phyloP scores from a whole-genome alignment of 30 jellyfish, hydroid and myxozoan genomes.

The Pelagia noctiluca region DNA sequence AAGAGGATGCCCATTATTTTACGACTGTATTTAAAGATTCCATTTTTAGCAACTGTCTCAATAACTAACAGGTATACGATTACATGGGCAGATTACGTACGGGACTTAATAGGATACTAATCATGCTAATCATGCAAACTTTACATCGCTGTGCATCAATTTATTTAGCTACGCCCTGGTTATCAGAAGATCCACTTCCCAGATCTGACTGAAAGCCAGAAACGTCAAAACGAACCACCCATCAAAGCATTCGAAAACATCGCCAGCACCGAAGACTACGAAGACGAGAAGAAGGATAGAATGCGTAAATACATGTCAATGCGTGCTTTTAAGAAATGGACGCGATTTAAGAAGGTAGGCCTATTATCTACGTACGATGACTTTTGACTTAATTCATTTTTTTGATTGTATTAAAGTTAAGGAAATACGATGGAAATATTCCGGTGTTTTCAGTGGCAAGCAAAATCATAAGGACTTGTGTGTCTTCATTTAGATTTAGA shows the following conservation, averaged over 20 bases:
- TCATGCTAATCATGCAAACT: neutral
- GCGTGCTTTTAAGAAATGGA: constrained; percentile 66
- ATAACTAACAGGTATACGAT: neutral
- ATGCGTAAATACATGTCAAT: constrained; percentile 41
- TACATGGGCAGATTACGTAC: too few species aligned
- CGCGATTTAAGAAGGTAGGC: constrained; percentile 50
- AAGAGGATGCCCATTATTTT: too few species aligned
- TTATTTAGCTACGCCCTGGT: constrained; percentile 69
- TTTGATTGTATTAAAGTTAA: too few species aligned
- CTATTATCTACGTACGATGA: too few species aligned
- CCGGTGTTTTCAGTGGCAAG: too few species aligned
- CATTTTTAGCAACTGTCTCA: neutral
- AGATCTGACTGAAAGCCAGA: constrained; percentile 12
- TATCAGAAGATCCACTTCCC: constrained; percentile 59
- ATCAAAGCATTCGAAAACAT: neutral
- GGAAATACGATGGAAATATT: too few species aligned
- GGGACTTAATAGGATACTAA: neutral
- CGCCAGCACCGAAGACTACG: neutral
- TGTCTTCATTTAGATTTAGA: too few species aligned
- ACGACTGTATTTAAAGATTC: too few species aligned
- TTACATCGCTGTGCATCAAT: too few species aligned
- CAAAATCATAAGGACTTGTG: too few species aligned
- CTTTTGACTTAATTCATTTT: too few species aligned
- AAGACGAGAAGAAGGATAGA: neutral
- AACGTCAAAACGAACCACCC: neutral